Conservation (phyloP, 2,797 vertebrate species). For the Chrosomus eos region DNA sequence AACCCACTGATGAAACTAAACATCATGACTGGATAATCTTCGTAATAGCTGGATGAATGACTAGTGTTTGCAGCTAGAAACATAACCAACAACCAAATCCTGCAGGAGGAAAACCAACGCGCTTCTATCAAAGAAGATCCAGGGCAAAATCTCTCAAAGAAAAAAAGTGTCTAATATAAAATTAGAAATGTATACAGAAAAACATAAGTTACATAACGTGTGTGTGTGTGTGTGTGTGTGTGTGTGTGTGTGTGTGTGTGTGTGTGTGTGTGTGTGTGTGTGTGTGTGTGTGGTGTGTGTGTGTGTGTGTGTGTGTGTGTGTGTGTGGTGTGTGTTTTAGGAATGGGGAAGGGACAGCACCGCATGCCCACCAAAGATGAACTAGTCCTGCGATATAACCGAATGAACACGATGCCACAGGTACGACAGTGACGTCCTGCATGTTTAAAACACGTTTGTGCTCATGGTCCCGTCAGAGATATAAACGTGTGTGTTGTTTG, state of each 20-base stretch:
- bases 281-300: conserved; percentile 20
- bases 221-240: too few relatives aligned
- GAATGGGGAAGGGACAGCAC: conserved; percentile 99
- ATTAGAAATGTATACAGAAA: background rate
- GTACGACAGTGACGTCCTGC: conserved; percentile 66
- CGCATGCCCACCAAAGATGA: conserved; percentile 99
- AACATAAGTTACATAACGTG: background rate
- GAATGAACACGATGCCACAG: conserved; percentile 99
- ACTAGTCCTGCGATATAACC: conserved; percentile 96
- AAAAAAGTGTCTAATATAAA: too few relatives aligned
- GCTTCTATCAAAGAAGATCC: background rate
- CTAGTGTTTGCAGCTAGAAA: too few relatives aligned
- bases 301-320: conserved; percentile 7
- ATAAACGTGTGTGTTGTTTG: conserved; percentile 6
- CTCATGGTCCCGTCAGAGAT: conserved; percentile 2
- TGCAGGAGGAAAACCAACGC: background rate
- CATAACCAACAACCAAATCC: background rate
- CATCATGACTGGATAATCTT: background rate
- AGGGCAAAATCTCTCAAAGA: too few relatives aligned
- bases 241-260: background rate
- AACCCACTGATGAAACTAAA: background rate
- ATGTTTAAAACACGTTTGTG: background rate
- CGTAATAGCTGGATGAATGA: background rate
- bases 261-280: conserved; percentile 44
- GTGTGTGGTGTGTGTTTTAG: conserved; percentile 67